Conservation (phyloP, 2,113 vertebrate genomes). For the Aepyceros melampus region DNA sequence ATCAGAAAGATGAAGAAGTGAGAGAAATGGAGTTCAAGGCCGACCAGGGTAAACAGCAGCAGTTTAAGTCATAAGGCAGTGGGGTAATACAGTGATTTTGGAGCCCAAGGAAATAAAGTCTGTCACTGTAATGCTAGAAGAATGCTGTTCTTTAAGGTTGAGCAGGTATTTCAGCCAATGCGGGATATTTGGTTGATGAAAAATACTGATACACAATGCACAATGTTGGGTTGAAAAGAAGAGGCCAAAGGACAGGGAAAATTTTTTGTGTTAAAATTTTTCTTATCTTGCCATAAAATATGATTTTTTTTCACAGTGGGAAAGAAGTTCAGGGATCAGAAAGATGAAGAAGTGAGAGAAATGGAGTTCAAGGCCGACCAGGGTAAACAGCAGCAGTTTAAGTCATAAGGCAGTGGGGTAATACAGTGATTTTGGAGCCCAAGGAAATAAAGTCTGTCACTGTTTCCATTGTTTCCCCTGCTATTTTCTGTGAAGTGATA, state of each 20-base stretch:
- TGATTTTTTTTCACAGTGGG: neutral
- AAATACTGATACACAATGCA: too few relatives aligned
- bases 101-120: neutral
- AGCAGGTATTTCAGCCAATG: too few relatives aligned
- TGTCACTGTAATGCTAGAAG: too few relatives aligned
- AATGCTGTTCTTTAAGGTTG: too few relatives aligned
- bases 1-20: neutral
- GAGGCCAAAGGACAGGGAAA: too few relatives aligned
- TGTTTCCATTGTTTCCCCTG: neutral
- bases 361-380: neutral
- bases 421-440: neutral
- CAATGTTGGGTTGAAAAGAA: too few relatives aligned
- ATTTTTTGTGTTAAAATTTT: too few relatives aligned
- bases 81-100: neutral
- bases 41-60: neutral
- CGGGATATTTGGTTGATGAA: too few relatives aligned
- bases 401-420: neutral
- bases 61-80: neutral
- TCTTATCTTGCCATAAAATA: too few relatives aligned
- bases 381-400: neutral
- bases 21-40: neutral
- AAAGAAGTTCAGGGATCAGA: neutral
- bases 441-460: neutral
- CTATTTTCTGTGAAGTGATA: neutral
- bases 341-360: neutral